phyloP scores from a whole-genome alignment of 2,797 vertebrate genomes.

The Acipenser transmontanus region DNA sequence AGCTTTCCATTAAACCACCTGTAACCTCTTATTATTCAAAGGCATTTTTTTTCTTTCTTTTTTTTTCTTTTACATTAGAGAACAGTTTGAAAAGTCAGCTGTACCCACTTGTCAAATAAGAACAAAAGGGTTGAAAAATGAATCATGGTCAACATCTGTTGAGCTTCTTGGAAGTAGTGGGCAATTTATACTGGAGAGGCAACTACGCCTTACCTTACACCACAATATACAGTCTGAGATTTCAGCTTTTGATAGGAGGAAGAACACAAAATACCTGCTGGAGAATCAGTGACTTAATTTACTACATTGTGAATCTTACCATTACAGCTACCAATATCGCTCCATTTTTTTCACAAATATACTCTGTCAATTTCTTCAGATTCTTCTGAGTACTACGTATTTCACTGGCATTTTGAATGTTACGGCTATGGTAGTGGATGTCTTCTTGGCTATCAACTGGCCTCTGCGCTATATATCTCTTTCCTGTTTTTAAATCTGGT shows the following conservation, averaged over 20 bases:
- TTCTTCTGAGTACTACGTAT: conserved; percentile 41
- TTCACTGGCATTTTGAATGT: conserved; percentile 47
- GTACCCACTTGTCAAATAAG: no score
- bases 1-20: neutral
- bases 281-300: conserved; percentile 43
- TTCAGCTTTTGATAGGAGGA: no score
- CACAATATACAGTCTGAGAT: no score
- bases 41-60: no score
- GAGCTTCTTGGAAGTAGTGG: no score
- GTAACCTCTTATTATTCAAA: neutral
- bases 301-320: conserved; percentile 43
- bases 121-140: no score
- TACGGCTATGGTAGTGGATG: conserved; percentile 47
- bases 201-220: no score
- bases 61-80: no score
- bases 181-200: no score
- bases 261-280: no score
- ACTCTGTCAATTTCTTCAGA: conserved; percentile 41
- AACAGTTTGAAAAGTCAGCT: no score
- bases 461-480: conserved; percentile 40
- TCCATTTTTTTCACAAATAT: conserved; percentile 27
- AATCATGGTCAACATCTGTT: no score
- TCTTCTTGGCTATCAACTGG: conserved; percentile 45
- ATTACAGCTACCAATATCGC: conserved; percentile 34
- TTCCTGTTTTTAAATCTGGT: conserved; percentile 23